Conservation (phyloP, 2,113 vertebrate genomes). For the Varanus komodoensis region DNA sequence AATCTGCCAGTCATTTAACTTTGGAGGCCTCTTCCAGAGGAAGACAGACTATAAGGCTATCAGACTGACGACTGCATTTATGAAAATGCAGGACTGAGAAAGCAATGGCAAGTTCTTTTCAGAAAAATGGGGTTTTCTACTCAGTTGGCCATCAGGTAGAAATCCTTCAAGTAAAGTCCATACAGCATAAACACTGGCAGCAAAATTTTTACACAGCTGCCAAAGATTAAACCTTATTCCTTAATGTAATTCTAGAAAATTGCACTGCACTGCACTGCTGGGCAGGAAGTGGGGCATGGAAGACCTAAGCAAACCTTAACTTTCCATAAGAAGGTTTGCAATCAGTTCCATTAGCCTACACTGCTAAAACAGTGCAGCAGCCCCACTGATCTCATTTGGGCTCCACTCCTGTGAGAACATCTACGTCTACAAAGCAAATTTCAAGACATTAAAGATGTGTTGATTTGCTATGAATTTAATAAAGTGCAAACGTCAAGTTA, state of each 20-base stretch:
- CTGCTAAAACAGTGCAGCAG: background rate
- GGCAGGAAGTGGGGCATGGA: no score
- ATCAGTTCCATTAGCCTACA: background rate
- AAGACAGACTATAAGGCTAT: constrained; percentile 3
- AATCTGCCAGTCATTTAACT: background rate
- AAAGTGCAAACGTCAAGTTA: constrained; percentile 1
- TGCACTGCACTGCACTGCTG: no score
- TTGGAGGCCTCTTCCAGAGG: background rate
- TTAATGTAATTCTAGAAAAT: background rate
- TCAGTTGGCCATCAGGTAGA: background rate
- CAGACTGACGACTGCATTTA: background rate
- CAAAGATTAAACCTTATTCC: background rate
- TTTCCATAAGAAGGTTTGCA: background rate
- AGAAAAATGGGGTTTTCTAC: background rate
- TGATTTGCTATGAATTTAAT: background rate
- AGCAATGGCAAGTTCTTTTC: background rate
- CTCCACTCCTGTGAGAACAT: background rate
- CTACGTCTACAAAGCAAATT: background rate
- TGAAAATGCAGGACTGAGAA: background rate
- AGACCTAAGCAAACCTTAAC: background rate
- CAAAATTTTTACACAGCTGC: background rate
- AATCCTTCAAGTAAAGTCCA: constrained; percentile 1
- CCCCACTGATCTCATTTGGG: background rate
- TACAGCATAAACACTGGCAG: background rate
- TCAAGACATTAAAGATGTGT: background rate